phyloP scores from a whole-genome alignment of 2,797 vertebrate species.

The Threskiornis aethiopicus region DNA sequence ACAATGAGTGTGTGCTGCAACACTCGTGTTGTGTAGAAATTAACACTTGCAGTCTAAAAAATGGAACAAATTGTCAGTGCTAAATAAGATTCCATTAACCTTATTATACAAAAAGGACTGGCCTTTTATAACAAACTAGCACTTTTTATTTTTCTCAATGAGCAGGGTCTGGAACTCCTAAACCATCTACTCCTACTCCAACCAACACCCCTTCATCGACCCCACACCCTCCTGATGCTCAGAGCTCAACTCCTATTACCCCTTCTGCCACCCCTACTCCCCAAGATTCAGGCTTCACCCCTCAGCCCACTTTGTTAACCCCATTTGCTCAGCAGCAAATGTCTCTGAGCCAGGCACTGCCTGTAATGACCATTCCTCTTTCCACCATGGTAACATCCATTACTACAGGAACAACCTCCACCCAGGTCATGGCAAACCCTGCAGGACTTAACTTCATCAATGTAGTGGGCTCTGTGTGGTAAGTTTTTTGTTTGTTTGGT shows the following conservation, averaged over 20 bases:
- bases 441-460: conserved; percentile 96
- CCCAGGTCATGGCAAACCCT: conserved; percentile 92
- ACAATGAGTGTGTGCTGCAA: conserved; percentile 67
- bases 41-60: conserved; percentile 71
- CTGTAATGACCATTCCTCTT: conserved; percentile 96
- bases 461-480: conserved; percentile 95
- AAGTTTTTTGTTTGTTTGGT: conserved; percentile 53
- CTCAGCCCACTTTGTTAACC: conserved; percentile 88
- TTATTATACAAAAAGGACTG: conserved; percentile 71
- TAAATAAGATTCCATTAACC: conserved; percentile 78
- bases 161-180: conserved; percentile 96
- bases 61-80: conserved; percentile 68
- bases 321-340: conserved; percentile 94
- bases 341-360: conserved; percentile 89
- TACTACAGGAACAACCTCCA: conserved; percentile 87
- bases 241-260: conserved; percentile 85
- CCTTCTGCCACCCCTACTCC: conserved; percentile 82
- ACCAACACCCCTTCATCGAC: conserved; percentile 94
- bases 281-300: conserved; percentile 85
- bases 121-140: conserved; percentile 83
- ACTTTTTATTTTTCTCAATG: conserved; percentile 82
- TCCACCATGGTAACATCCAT: conserved; percentile 90
- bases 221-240: conserved; percentile 89
- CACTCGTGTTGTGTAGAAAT: conserved; percentile 65
- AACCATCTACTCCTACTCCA: conserved; percentile 95